These are phyloP conservation scores for Caenorhabditis latens DNA, from an alignment of 1,140 invertebrate species.

Conservation along the genomic window DNA sequence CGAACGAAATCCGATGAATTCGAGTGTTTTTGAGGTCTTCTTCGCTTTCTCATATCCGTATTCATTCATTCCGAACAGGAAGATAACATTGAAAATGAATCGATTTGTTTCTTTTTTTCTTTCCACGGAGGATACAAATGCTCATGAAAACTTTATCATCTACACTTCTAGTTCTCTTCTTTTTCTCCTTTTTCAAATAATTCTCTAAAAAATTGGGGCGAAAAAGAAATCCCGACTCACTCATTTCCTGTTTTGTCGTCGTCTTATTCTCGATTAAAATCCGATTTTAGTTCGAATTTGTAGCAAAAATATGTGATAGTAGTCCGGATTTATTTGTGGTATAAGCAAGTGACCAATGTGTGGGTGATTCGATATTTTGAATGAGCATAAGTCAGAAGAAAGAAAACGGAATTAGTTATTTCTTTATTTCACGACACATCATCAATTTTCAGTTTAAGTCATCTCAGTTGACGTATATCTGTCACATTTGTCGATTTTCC, in stretches of 20 bases:
- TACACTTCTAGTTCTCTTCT: not conserved
- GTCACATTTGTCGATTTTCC: not conserved
- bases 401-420: not conserved
- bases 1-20: not conserved
- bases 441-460: not conserved
- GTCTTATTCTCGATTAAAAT: no score
- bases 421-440: not conserved
- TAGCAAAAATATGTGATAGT: not conserved
- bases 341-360: not conserved
- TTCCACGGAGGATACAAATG: not conserved
- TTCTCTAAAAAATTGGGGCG: not conserved
- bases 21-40: not conserved
- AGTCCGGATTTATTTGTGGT: not conserved
- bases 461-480: not conserved
- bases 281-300: not conserved
- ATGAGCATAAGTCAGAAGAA: not conserved
- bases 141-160: constrained; percentile 33
- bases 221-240: not conserved
- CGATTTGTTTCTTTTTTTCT: not conserved
- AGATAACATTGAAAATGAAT: not conserved
- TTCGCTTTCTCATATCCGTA: not conserved
- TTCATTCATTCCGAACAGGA: not conserved
- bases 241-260: constrained; percentile 7
- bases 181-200: not conserved
- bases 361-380: not conserved